Evolutionary conservation across 2,113 vertebrate species (phyloP).

Genomic region (Zootoca vivipara): DNA sequence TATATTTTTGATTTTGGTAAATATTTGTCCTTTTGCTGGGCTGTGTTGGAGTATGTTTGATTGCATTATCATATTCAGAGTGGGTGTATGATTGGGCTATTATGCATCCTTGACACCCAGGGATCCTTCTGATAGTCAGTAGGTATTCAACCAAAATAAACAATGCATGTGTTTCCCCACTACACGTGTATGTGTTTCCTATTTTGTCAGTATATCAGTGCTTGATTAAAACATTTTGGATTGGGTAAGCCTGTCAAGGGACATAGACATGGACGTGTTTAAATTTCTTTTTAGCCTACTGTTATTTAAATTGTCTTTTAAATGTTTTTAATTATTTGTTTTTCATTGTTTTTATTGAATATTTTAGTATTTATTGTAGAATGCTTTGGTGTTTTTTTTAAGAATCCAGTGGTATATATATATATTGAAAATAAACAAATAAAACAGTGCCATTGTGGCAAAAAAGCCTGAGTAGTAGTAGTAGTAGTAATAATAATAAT

Average conservation of each 20-base stretch:
- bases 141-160: not conserved
- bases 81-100: not conserved
- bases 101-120: not conserved
- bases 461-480: not conserved
- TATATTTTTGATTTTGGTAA: conserved; percentile 1
- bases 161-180: not conserved
- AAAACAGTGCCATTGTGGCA: not conserved
- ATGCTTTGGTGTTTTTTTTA: too few relatives aligned
- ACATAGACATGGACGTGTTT: too few relatives aligned
- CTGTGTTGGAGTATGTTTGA: conserved; percentile 16
- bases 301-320: too few relatives aligned
- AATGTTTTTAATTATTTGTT: too few relatives aligned
- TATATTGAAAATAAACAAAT: not conserved
- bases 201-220: too few relatives aligned
- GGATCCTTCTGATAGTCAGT: not conserved
- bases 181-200: too few relatives aligned
- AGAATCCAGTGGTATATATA: too few relatives aligned
- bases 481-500: not conserved
- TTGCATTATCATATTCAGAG: conserved; percentile 34
- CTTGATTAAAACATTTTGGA: too few relatives aligned
- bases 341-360: too few relatives aligned
- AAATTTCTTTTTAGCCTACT: too few relatives aligned
- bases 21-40: conserved; percentile 1
- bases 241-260: too few relatives aligned
- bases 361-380: too few relatives aligned